These are phyloP conservation scores for Machimus rusticus DNA, from an alignment of 2,888 invertebrate genomes.

Conservation along the genomic window DNA sequence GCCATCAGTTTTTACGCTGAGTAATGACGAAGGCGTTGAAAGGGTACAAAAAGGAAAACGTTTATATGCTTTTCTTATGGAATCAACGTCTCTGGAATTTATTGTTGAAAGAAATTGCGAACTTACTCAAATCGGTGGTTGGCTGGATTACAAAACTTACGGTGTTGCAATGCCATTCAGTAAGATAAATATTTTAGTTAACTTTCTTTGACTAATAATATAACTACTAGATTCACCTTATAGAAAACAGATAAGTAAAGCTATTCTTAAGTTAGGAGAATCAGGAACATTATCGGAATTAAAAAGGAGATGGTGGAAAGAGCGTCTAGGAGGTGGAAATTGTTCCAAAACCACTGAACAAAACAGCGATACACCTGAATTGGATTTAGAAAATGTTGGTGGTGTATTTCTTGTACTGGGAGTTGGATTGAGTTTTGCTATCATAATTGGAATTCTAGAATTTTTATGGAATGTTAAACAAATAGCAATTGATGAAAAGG, in stretches of 20 bases:
- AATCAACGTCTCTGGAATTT: conserved; percentile 94
- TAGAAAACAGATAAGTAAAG: conserved; percentile 82
- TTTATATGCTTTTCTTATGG: conserved; percentile 94
- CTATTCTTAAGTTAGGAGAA: conserved; percentile 90
- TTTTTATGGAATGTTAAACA: conserved; percentile 85
- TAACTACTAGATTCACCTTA: conserved; percentile 73
- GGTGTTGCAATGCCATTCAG: conserved; percentile 92
- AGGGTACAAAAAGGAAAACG: conserved; percentile 80
- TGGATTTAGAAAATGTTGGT: conserved; percentile 75
- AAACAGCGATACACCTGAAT: conserved; percentile 57
- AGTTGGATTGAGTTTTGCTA: conserved; percentile 74
- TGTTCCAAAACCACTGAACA: conserved; percentile 53
- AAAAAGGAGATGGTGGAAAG: conserved; percentile 93
- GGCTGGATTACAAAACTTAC: conserved; percentile 90
- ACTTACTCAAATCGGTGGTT: conserved; percentile 80
- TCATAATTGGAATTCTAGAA: conserved; percentile 80
- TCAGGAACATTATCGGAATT: conserved; percentile 80
- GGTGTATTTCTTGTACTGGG: conserved; percentile 89
- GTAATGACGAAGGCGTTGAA: conserved; percentile 87
- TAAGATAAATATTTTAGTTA: conserved; percentile 64
- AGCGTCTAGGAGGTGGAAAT: conserved; percentile 65
- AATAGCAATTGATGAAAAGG: conserved; percentile 79
- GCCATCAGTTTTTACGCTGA: conserved; percentile 82
- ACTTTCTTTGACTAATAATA: not conserved
- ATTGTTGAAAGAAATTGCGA: conserved; percentile 85